Percentiles rank a stretch among this genome's conserved stretches.
These are phyloP conservation scores for Todus mexicanus DNA, from an alignment of 2,797 vertebrate species.

Conservation along the genomic window DNA sequence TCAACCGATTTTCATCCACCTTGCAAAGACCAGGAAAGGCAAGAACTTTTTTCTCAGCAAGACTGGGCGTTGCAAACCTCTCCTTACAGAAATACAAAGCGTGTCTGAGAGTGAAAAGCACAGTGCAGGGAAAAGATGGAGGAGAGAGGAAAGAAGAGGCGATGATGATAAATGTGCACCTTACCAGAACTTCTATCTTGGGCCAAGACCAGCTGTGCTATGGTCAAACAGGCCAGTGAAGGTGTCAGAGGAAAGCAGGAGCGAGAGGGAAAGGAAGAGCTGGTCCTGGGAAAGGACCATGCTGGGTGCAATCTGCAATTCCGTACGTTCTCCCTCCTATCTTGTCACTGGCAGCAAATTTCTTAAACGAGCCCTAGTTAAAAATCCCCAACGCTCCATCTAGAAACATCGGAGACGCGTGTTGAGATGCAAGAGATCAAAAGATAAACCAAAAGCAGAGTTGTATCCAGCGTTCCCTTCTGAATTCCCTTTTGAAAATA, in stretches of 20 bases:
- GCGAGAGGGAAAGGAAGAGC: not conserved
- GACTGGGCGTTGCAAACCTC: not conserved
- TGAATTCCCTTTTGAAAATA: not conserved
- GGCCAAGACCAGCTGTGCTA: not conserved
- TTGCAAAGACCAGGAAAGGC: not conserved
- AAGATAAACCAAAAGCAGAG: not conserved
- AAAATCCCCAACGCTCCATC: not conserved
- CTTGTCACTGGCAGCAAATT: not conserved
- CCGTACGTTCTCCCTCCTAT: not conserved
- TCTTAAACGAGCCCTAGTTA: not conserved
- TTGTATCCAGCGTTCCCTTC: not conserved
- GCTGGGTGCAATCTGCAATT: not conserved
- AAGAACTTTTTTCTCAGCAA: not conserved
- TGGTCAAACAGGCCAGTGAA: not conserved
- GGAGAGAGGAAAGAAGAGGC: not conserved
- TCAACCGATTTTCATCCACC: not conserved
- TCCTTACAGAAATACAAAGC: rapidly evolving
- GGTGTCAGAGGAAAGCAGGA: not conserved
- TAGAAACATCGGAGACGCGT: not conserved
- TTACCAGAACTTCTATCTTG: not conserved
- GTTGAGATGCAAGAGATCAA: not conserved
- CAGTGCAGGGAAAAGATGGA: not conserved
- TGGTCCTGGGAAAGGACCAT: not conserved
- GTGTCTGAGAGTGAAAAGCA: not conserved
- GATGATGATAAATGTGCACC: not conserved